These are phyloP conservation scores for Trissoscelio sp. DNA, from an alignment of 2,888 invertebrate genomes.

Conservation along the genomic window DNA sequence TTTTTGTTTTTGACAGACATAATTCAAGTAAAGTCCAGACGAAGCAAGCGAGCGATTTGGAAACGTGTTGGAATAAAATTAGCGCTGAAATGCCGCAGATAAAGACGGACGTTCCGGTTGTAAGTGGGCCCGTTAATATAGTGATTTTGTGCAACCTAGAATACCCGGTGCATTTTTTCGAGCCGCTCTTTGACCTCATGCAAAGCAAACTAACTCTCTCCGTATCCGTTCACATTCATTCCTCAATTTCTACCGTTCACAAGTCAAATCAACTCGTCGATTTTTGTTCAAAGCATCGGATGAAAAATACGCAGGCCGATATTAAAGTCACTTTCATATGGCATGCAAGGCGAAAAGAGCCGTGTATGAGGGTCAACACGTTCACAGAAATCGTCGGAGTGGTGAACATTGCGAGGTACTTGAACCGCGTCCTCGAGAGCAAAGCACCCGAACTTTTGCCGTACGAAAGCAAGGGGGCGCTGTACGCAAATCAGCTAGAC, in stretches of 20 bases:
- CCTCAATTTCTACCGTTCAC: constrained; percentile 71
- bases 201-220: constrained; percentile 70
- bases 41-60: constrained; percentile 41
- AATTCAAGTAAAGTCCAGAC: constrained; percentile 31
- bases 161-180: constrained; percentile 78
- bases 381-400: constrained; percentile 76
- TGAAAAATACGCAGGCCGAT: constrained; percentile 35
- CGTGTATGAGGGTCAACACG: constrained; percentile 72
- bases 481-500: constrained; percentile 79
- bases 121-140: background rate
- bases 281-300: background rate
- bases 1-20: constrained; percentile 58
- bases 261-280: constrained; percentile 23
- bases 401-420: constrained; percentile 80
- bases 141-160: constrained; percentile 78
- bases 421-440: constrained; percentile 80
- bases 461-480: constrained; percentile 77
- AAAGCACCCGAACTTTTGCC: constrained; percentile 72
- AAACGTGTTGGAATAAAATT: constrained; percentile 44
- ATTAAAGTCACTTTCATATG: constrained; percentile 77
- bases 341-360: constrained; percentile 77
- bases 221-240: constrained; percentile 77
- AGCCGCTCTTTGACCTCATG: constrained; percentile 75
- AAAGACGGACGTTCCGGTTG: constrained; percentile 3
- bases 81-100: constrained; percentile 19